Conservation (phyloP, 2,113 vertebrate genomes). For the Platycercus adscitus region DNA sequence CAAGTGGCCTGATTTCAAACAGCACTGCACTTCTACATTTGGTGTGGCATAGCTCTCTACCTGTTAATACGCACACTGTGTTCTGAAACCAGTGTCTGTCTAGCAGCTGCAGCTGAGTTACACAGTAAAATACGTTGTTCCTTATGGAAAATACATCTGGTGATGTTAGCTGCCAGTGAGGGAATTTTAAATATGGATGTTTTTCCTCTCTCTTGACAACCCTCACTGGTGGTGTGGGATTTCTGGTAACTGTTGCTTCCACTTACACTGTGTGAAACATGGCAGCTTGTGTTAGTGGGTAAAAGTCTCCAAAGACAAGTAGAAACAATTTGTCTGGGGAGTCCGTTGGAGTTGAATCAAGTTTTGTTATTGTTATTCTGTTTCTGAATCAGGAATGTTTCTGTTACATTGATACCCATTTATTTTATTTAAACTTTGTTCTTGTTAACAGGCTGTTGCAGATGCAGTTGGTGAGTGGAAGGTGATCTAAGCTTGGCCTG, state of each 20-base stretch:
- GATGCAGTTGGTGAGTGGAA: neutral
- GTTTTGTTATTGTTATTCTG: neutral
- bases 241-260: neutral
- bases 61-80: neutral
- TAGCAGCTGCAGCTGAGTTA: neutral
- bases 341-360: neutral
- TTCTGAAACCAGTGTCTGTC: neutral
- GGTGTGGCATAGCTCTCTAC: neutral
- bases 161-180: neutral
- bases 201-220: neutral
- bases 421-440: neutral
- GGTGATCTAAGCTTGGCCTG: neutral
- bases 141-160: neutral
- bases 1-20: neutral
- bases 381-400: neutral
- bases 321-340: neutral
- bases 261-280: neutral
- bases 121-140: neutral
- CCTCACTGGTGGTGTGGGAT: neutral
- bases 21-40: neutral
- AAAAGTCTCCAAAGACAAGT: neutral
- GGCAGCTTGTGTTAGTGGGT: neutral
- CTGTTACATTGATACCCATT: neutral
- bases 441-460: neutral
- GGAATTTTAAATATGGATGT: neutral